Evolutionary conservation across 2,797 vertebrate genomes (phyloP), one percentile per base, ranked within the genome.

Genomic region (Luscinia luscinia): DNA sequence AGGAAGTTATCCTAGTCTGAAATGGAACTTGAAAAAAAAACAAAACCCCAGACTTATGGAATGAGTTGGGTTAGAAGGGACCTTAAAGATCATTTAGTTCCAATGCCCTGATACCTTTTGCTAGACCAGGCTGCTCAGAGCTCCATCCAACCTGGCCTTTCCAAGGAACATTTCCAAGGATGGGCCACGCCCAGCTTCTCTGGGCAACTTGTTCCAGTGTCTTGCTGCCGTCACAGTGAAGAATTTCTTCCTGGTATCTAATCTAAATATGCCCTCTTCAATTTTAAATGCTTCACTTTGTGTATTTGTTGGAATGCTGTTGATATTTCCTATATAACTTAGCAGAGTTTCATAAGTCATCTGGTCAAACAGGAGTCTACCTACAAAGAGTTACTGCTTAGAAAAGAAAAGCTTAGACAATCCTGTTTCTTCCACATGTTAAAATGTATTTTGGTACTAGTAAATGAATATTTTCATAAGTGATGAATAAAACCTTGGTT

Each of bases 141-240:
- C 34, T 41, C 34, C 34, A 18, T 77, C 46, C 26, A 36, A 5
- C n/a, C 18, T 66, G 34, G 45, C 34, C 21, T 52, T 58, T n/a
- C n/a, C n/a, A n/a, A n/a, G n/a, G 40, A 77, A 36, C 6, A 17
- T 58, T 52, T 41, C 27, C 9, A 54, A 27, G 59, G 26, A 48
- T 84, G 40, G 9, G 22, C 7, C 8, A 61, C 0, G 1, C 16
- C 8, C 19, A 32, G 0, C 22, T 67, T 67, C 61, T 67, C 14
- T 61, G 32, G 19, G 22, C 15, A 41, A 8, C 26, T 36, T 66
- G 9, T 66, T 78, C 8, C 9, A 24, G 34, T 84, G 40, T 54
- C 52, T 48, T 0, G 0, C 40, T 22, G 13, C 6, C 0, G 0
- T 66, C 40, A 67, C 27, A 48, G 11, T 48, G 41, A 84, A 78